Evolutionary conservation across 2,113 vertebrate species (phyloP).

Genomic region (Nanorana parkeri): DNA sequence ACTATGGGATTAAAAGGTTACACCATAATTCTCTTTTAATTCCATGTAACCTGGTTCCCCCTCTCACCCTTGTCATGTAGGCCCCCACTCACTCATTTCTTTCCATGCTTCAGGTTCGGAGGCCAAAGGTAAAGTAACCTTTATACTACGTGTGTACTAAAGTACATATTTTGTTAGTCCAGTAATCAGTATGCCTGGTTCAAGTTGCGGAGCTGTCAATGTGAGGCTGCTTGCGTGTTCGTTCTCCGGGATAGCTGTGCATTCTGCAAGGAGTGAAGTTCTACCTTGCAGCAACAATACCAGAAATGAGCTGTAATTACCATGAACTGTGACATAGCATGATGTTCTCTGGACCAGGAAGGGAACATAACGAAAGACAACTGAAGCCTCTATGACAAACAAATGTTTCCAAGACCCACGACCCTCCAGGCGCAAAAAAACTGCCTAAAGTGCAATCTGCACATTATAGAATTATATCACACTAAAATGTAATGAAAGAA

Average conservation of each 20-base stretch:
- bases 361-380: constrained; percentile 13
- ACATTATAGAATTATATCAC: not conserved
- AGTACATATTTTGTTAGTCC: too few relatives aligned
- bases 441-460: constrained; percentile 9
- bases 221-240: not conserved
- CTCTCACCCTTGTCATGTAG: too few relatives aligned
- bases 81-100: too few relatives aligned
- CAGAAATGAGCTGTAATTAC: constrained; percentile 42
- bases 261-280: constrained; percentile 15
- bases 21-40: too few relatives aligned
- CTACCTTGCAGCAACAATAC: constrained; percentile 26
- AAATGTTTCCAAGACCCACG: constrained; percentile 22
- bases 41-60: too few relatives aligned
- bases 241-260: constrained; percentile 15
- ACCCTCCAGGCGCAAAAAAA: not conserved
- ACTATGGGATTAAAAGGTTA: too few relatives aligned
- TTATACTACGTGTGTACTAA: too few relatives aligned
- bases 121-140: too few relatives aligned
- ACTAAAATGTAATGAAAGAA: not conserved
- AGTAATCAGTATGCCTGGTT: too few relatives aligned
- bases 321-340: constrained; percentile 53
- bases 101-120: too few relatives aligned
- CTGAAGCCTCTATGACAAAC: constrained; percentile 23
- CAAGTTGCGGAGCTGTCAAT: too few relatives aligned
- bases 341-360: constrained; percentile 29